Percentiles rank a stretch among this genome's conserved stretches.
Evolutionary conservation across 2,113 vertebrate species (phyloP).

Genomic region (Cervus canadensis): DNA sequence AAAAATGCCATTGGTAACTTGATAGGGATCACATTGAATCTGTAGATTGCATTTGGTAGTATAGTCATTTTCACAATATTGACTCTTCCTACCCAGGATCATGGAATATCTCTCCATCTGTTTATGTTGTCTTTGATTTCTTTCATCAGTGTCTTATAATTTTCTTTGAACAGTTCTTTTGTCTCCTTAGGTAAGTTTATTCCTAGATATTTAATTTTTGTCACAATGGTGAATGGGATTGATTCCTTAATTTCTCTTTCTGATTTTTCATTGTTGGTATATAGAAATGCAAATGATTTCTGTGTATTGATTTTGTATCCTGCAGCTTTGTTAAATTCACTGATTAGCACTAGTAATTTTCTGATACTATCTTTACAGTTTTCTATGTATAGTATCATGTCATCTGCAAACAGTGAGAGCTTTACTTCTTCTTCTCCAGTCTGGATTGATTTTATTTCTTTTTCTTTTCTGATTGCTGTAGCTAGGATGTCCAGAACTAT

Average conservation of each 20-base stretch:
- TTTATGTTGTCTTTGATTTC: neutral
- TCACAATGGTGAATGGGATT: neutral
- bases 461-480: neutral
- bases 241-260: neutral
- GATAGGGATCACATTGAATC: neutral
- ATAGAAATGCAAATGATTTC: neutral
- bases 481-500: neutral
- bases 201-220: neutral
- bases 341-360: neutral
- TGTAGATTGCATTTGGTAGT: neutral
- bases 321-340: neutral
- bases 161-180: neutral
- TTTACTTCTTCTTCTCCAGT: neutral
- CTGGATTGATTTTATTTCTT: neutral
- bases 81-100: neutral
- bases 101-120: neutral
- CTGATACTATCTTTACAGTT: neutral
- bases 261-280: neutral
- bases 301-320: neutral
- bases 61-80: neutral
- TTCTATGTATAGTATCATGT: neutral
- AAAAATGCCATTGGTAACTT: neutral
- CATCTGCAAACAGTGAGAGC: neutral
- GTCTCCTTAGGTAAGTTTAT: neutral
- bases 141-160: neutral